These are phyloP conservation scores for Cephus spinipes DNA, from an alignment of 2,888 invertebrate species.

Conservation along the genomic window DNA sequence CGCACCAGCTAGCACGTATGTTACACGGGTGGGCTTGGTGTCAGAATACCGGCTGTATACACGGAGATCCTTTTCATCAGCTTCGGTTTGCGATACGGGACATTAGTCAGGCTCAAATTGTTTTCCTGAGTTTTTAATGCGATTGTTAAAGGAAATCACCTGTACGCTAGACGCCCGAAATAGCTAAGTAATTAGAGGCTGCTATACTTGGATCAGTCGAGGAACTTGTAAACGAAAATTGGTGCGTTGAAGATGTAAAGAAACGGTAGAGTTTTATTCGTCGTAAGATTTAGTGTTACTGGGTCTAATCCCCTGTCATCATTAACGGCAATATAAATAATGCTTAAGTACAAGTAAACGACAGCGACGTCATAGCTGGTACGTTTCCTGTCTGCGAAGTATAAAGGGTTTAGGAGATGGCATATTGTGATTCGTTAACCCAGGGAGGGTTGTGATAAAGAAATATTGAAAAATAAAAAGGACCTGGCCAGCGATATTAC, in stretches of 20 bases:
- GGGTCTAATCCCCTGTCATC: not conserved
- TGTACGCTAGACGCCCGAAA: not conserved
- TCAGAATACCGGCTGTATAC: conserved; percentile 17
- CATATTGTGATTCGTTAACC: not conserved
- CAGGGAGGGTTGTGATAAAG: not conserved
- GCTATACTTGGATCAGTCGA: not conserved
- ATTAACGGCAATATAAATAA: not conserved
- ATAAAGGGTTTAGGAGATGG: not conserved
- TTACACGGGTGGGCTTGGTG: conserved; percentile 15
- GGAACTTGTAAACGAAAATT: not conserved
- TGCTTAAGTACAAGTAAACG: not conserved
- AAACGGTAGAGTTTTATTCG: not conserved
- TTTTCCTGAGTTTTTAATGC: not conserved
- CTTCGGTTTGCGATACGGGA: not conserved
- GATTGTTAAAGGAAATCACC: not conserved
- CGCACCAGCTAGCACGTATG: conserved; percentile 21
- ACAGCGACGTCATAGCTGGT: not conserved
- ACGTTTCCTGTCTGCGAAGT: not conserved
- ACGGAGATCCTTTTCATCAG: not conserved
- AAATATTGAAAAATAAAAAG: not conserved
- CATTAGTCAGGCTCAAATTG: not conserved
- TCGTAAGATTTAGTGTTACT: not conserved
- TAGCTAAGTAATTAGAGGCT: not conserved
- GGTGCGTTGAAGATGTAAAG: not conserved
- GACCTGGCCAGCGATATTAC: not conserved